Conservation (phyloP, 1,140 invertebrate species). For the Drosophila subobscura region DNA sequence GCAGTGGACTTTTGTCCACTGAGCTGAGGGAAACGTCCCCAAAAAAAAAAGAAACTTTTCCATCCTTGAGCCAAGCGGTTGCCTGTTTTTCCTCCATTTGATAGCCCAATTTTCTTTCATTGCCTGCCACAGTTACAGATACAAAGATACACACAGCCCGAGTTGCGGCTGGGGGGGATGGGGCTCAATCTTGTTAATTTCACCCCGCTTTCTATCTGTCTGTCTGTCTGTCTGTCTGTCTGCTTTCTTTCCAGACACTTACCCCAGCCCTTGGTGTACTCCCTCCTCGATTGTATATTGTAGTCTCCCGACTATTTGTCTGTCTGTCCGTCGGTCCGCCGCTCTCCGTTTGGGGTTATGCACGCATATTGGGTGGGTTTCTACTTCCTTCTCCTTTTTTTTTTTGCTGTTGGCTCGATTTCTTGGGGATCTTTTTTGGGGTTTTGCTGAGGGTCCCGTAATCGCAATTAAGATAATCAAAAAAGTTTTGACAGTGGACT, state of each 20-base stretch:
- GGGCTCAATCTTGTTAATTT: constrained; percentile 79
- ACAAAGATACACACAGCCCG: constrained; percentile 9
- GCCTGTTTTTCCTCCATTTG: constrained; percentile 30
- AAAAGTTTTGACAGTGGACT: constrained; percentile 80
- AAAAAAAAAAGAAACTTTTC: constrained; percentile 55
- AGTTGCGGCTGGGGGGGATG: constrained; percentile 12
- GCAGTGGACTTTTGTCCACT: constrained; percentile 34
- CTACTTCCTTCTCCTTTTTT: neutral
- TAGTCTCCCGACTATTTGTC: constrained; percentile 45
- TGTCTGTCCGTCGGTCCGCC: constrained; percentile 23
- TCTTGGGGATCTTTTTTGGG: neutral
- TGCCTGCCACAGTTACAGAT: constrained; percentile 38
- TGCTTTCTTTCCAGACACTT: constrained; percentile 50
- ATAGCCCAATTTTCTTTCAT: constrained; percentile 77
- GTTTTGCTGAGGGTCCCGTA: constrained; percentile 39
- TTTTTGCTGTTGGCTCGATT: neutral
- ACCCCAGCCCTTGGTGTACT: constrained; percentile 17
- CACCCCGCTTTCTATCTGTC: constrained; percentile 25
- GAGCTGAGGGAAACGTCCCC: too few species aligned
- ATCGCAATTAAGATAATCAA: constrained; percentile 83
- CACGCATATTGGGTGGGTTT: constrained; percentile 41
- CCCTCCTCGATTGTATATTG: constrained; percentile 50
- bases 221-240: constrained; percentile 14
- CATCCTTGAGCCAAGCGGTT: constrained; percentile 28
- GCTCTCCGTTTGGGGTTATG: constrained; percentile 53